phyloP scores from a whole-genome alignment of 30 jellyfish, hydroid and myxozoan genomes.

The Turritopsis rubra region DNA sequence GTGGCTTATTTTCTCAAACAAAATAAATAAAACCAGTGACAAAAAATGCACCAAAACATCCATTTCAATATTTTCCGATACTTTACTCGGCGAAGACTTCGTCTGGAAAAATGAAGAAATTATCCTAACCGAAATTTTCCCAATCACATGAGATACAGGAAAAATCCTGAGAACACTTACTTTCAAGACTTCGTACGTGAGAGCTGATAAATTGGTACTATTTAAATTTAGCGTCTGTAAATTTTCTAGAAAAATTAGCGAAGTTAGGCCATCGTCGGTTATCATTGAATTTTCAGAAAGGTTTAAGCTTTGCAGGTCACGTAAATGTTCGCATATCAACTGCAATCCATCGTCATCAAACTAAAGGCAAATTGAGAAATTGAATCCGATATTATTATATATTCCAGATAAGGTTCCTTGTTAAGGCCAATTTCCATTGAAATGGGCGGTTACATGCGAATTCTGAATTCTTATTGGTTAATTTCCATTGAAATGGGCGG shows the following conservation, averaged over 20 bases:
- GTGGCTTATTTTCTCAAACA: background rate
- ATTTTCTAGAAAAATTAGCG: conserved; percentile 54
- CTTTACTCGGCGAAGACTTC: background rate
- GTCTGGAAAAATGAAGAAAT: background rate
- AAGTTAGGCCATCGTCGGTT: conserved; percentile 63
- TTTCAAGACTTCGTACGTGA: conserved; percentile 65
- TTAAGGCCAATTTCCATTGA: too few species aligned
- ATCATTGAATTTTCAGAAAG: conserved; percentile 76
- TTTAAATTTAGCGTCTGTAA: conserved; percentile 52
- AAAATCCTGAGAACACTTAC: conserved; percentile 25
- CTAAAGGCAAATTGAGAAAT: conserved; percentile 26
- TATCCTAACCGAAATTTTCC: background rate
- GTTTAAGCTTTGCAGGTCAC: conserved; percentile 54
- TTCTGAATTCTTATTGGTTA: too few species aligned
- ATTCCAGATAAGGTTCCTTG: too few species aligned
- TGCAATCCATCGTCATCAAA: conserved; percentile 83
- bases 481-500: too few species aligned
- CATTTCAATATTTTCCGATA: background rate
- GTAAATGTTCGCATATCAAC: conserved; percentile 51
- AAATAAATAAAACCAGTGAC: background rate
- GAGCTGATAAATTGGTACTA: conserved; percentile 82
- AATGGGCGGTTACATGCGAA: too few species aligned
- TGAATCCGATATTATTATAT: too few species aligned
- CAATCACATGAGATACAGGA: background rate
- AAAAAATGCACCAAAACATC: background rate